phyloP scores from a whole-genome alignment of 92 coral and sea anemone genomes.

The Muricea muricata region DNA sequence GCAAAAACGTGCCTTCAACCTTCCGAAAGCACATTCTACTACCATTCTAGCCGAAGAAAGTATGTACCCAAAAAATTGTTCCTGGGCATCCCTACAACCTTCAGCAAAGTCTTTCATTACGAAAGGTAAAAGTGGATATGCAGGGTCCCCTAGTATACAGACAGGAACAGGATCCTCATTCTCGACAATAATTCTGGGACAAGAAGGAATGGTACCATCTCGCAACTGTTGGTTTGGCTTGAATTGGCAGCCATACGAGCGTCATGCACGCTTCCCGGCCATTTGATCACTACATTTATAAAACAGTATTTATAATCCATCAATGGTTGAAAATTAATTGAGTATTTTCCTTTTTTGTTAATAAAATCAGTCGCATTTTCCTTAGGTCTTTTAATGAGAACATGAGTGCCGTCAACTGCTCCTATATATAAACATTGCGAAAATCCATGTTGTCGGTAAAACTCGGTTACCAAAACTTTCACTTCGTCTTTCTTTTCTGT shows the following conservation, averaged over 20 bases:
- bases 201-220: constrained; percentile 56
- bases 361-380: constrained; percentile 54
- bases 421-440: constrained; percentile 14
- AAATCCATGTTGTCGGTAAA: constrained; percentile 31
- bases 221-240: constrained; percentile 22
- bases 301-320: constrained; percentile 66
- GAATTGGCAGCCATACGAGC: constrained; percentile 64
- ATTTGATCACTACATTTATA: constrained; percentile 61
- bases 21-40: constrained; percentile 70
- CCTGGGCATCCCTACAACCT: constrained; percentile 59
- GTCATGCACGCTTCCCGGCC: constrained; percentile 79
- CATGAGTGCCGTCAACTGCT: not conserved
- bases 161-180: constrained; percentile 43
- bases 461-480: constrained; percentile 5
- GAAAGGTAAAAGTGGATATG: constrained; percentile 56
- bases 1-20: constrained; percentile 71
- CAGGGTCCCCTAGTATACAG: constrained; percentile 66
- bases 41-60: constrained; percentile 66
- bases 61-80: constrained; percentile 66
- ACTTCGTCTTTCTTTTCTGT: constrained; percentile 18
- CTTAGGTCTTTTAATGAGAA: constrained; percentile 18
- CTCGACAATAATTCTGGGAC: constrained; percentile 25
- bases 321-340: constrained; percentile 52
- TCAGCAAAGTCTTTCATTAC: constrained; percentile 68
- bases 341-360: constrained; percentile 43